A percentile compares a stretch with the other conserved stretches of the same genome.
phyloP scores from a whole-genome alignment of 2,797 vertebrate genomes.

The Dermochelys coriacea region DNA sequence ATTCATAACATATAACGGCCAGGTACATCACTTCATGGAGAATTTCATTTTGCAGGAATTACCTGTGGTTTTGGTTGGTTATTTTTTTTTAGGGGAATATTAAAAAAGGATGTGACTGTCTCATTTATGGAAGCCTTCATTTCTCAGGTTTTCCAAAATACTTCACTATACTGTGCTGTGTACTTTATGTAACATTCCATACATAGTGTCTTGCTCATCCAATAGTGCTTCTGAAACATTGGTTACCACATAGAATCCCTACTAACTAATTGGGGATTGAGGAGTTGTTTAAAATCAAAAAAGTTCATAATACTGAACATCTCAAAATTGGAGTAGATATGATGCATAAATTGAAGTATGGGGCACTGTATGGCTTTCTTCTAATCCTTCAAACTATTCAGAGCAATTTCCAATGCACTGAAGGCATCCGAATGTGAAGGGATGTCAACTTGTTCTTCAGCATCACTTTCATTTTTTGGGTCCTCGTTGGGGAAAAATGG shows the following conservation, averaged over 20 bases:
- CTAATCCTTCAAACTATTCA: neutral
- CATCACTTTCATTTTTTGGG: neutral
- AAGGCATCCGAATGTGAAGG: neutral
- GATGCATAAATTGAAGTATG: too few relatives aligned
- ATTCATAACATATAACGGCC: constrained; percentile 3
- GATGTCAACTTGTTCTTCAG: neutral
- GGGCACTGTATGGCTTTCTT: neutral
- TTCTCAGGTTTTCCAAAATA: neutral
- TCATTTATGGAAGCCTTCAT: neutral
- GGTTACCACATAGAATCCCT: constrained; percentile 1
- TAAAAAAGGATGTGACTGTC: constrained; percentile 7
- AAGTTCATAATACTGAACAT: neutral
- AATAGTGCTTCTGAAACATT: neutral
- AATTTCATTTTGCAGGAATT: constrained; percentile 1
- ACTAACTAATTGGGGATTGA: too few relatives aligned
- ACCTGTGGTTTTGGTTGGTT: neutral
- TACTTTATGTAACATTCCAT: neutral
- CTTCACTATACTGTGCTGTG: neutral
- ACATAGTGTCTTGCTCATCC: neutral
- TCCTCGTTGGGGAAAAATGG: neutral
- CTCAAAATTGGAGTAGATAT: neutral
- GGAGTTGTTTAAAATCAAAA: too few relatives aligned
- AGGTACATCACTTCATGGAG: neutral
- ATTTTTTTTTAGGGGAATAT: constrained; percentile 1
- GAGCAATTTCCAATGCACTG: neutral